Evolutionary conservation across 2,797 vertebrate species (phyloP).

Genomic region (Myotis myotis): DNA sequence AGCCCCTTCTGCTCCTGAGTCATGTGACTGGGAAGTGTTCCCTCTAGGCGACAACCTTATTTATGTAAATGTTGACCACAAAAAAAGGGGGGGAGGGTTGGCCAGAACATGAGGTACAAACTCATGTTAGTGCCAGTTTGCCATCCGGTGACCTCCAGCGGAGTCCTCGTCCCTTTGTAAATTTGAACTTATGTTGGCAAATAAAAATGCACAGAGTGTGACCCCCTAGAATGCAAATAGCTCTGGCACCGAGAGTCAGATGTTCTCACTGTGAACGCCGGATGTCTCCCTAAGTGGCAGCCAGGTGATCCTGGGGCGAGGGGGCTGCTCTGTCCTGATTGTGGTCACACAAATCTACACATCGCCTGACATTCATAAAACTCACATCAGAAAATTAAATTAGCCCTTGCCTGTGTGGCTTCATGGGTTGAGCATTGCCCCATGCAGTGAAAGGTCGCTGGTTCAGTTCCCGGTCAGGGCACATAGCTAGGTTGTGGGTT

Average conservation of each 20-base stretch:
- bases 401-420: background rate
- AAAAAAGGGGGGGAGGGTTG: background rate
- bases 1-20: background rate
- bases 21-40: no score
- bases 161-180: background rate
- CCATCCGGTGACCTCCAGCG: background rate
- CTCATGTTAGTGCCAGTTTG: background rate
- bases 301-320: background rate
- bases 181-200: background rate
- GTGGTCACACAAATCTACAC: background rate
- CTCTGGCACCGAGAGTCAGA: background rate
- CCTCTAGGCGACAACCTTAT: background rate
- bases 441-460: background rate
- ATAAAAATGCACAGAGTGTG: background rate
- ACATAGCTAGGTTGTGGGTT: background rate
- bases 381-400: background rate
- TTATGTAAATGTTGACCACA: background rate
- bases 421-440: background rate
- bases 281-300: background rate
- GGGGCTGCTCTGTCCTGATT: background rate
- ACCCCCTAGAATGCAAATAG: conserved; percentile 24
- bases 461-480: background rate
- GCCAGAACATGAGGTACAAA: background rate
- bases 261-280: background rate
- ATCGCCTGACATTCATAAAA: background rate